Evolutionary conservation across 1,140 invertebrate species (phyloP).

Genomic region (Drosophila biarmipes): DNA sequence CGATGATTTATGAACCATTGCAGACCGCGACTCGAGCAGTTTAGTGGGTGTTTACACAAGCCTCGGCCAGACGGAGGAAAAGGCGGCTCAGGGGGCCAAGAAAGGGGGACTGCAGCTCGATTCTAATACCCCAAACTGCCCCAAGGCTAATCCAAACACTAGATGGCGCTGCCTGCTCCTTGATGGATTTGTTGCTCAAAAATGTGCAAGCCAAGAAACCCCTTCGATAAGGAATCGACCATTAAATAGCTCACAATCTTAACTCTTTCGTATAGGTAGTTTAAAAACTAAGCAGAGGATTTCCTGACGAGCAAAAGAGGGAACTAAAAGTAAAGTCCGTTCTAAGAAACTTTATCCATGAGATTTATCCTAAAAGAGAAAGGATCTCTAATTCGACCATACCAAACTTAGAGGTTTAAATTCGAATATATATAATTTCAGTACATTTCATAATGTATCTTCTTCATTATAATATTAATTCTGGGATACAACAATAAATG

Average conservation of each 20-base stretch:
- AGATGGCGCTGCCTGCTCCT: constrained; percentile 60
- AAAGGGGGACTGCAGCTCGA: constrained; percentile 34
- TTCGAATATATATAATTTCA: too few relatives aligned
- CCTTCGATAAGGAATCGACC: not conserved
- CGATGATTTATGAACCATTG: constrained; percentile 83
- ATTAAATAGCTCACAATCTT: not conserved
- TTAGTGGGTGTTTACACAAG: constrained; percentile 82
- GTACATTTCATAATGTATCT: too few relatives aligned
- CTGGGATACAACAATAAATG: too few relatives aligned
- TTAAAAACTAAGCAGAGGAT: not conserved
- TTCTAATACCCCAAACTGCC: constrained; percentile 63
- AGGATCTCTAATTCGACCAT: too few relatives aligned
- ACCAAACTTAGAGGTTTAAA: too few relatives aligned
- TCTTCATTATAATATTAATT: too few relatives aligned
- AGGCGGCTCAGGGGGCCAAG: not conserved
- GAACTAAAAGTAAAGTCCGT: too few relatives aligned
- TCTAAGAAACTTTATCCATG: too few relatives aligned
- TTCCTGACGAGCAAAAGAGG: too few relatives aligned
- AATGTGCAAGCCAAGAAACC: constrained; percentile 2
- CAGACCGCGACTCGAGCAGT: constrained; percentile 47
- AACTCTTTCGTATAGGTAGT: not conserved
- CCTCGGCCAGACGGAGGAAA: constrained; percentile 10
- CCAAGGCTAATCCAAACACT: constrained; percentile 48
- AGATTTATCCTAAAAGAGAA: too few relatives aligned
- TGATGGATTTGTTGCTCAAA: constrained; percentile 75